Base-by-base conservation (phyloP, 2,113 vertebrate genomes). In the Australoheros scitulus region DNA sequence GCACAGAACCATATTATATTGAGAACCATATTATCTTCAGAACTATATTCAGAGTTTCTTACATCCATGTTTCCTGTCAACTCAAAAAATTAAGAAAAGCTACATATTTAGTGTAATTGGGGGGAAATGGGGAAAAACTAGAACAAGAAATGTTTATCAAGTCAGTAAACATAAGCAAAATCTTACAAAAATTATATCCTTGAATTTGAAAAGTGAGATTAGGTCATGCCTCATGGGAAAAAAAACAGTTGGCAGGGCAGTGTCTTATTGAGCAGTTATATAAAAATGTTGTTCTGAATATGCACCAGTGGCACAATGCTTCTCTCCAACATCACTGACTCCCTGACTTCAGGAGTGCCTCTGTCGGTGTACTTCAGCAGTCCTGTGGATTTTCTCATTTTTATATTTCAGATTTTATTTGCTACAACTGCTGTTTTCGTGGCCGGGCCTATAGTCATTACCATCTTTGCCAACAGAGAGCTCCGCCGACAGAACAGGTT, bases 401-500 rank as follows among this genome's bases (percentile, higher is more conserved):
- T 95, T 4, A 79, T 91, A 20, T 96, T 94, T 56, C 94, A 95
- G 43, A 50, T 94, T 7, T 3, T 94, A 34, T 94, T 95, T 11
- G 94, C 93, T 1, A 92, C 94, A 7, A 14, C 87, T 6, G 41
- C 90, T 2, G 90, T 91, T 20, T 88, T 94, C 2, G 15, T 93
- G 0, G 94, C 94, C 1, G 95, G 95, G 3, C 82, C 95, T 0
- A 91, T 94, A 5, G 94, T 91, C 11, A 36, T 96, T 3, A 52
- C 75, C 18, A 95, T 95, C 20, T 11, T 84, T 11, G 64, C 87
- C 74, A 95, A 89, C 4, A 81, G 68, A 38, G 79, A 90, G 0
- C 91, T 95, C 5, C 92, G 87, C 24, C 11, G 80, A 0, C 94
- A 95, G 32, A 95, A 95, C 80, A 81, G 94, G 22, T 95, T 95